These are phyloP conservation scores for Tauraco hartlaubi DNA, from an alignment of 2,797 vertebrate species.

Conservation along the genomic window DNA sequence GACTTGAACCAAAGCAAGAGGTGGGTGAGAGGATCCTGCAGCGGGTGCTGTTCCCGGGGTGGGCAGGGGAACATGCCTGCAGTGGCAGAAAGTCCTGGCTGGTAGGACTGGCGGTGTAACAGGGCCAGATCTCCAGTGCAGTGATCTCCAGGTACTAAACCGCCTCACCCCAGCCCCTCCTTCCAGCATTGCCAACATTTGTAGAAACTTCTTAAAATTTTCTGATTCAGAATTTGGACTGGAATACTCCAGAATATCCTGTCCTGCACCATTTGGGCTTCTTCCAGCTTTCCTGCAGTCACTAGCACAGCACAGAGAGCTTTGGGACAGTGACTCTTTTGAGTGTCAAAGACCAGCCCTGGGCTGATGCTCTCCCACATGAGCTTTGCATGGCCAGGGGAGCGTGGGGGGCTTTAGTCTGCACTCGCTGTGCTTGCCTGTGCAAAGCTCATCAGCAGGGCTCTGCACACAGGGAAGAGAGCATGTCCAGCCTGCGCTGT, in stretches of 20 bases:
- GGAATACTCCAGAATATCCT: neutral
- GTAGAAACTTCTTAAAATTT: neutral
- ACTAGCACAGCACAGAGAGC: neutral
- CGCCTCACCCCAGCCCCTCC: neutral
- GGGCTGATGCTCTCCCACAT: neutral
- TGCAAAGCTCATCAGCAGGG: neutral
- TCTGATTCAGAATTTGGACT: neutral
- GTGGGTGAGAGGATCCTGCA: neutral
- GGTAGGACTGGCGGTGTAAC: neutral
- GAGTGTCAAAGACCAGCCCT: neutral
- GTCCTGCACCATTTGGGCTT: neutral
- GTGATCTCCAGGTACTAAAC: neutral
- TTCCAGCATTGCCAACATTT: neutral
- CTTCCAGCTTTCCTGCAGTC: neutral
- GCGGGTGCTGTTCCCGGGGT: neutral
- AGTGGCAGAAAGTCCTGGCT: neutral
- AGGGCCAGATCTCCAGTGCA: neutral
- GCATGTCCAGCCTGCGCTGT: fast-evolving
- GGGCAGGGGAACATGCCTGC: neutral
- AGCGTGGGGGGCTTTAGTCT: fast-evolving
- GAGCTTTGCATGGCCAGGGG: neutral
- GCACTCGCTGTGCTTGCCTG: fast-evolving
- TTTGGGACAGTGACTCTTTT: neutral
- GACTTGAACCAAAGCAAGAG: neutral
- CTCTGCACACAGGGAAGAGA: neutral